Base-by-base conservation (phyloP, 2,888 invertebrate genomes). In the Sepioteuthis lessoniana region DNA sequence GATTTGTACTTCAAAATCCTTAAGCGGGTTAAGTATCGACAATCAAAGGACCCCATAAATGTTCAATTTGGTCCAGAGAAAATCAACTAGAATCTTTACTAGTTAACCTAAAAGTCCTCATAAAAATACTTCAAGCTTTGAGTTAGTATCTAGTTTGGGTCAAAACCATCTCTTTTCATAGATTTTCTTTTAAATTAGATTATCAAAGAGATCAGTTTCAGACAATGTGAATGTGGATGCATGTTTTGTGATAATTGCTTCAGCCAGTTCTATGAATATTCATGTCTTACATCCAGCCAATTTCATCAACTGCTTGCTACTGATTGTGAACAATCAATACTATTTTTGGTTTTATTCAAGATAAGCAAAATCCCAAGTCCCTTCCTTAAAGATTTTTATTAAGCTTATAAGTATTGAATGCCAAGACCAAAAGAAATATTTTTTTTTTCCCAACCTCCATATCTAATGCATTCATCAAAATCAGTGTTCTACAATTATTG, bases 311-410 rank as follows among this genome's bases (percentile, higher is more conserved):
- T 76, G 76, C 76, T 13, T 76, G 76, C n/a, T 10, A 76, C n/a
- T n/a, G 76, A n/a, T 76, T 35, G 76, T 76, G n/a, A 76, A 76
- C 76, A 35, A 76, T 76, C 76, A 76, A 76, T 76, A 76, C n/a
- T 76, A 76, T 76, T 76, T 76, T n/a, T n/a, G 76, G 76, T 16
- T 76, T 76, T 76, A 76, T 76, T 76, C 76, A 76, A 76, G n/a
- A 76, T n/a, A 16, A 76, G n/a, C 16, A 35, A 76, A 76, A 76
- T n/a, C 16, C 16, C n/a, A 76, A 76, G n/a, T 16, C 76, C n/a
- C 19, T 76, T 76, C 31, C 31, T 76, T 28, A 76, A 76, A 35
- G 1, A 76, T 76, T n/a, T 76, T 10, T 76, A 55, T 55, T 21
- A 76, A 76, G 76, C 76, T n/a, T 76, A 76, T 19, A 76, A n/a